phyloP scores from a whole-genome alignment of 2,888 invertebrate species.

The Cyaniris semiargus region DNA sequence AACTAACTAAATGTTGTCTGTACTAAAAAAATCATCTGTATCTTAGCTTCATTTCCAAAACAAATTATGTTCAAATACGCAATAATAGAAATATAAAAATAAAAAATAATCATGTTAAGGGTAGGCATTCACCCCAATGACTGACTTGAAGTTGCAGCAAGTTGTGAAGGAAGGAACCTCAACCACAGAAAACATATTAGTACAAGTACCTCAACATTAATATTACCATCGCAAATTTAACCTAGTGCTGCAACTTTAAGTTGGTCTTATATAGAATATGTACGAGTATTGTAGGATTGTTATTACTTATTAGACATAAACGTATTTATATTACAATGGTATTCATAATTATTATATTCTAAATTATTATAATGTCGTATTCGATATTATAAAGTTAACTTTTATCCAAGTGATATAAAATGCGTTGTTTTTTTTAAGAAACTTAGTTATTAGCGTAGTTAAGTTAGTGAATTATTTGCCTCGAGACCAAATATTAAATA shows the following conservation, averaged over 20 bases:
- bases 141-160: neutral
- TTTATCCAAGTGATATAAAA: constrained; percentile 33
- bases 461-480: constrained; percentile 12
- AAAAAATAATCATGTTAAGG: neutral
- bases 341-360: constrained; percentile 17
- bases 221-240: neutral
- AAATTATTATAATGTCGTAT: constrained; percentile 27
- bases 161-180: neutral
- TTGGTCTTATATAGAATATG: neutral
- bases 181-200: too few species aligned
- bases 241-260: neutral
- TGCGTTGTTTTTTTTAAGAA: constrained; percentile 10
- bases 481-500: constrained; percentile 29
- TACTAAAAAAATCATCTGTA: neutral
- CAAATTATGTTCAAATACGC: neutral
- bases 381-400: constrained; percentile 20
- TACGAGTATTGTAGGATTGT: neutral
- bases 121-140: neutral
- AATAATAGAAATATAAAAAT: constrained; percentile 1
- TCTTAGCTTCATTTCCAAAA: neutral
- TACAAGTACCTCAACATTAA: neutral
- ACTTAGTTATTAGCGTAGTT: constrained; percentile 24
- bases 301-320: constrained; percentile 7
- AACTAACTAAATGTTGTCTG: neutral
- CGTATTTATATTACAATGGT: neutral